Conservation (phyloP, 2,113 vertebrate species). For the Platichthys stellatus region DNA sequence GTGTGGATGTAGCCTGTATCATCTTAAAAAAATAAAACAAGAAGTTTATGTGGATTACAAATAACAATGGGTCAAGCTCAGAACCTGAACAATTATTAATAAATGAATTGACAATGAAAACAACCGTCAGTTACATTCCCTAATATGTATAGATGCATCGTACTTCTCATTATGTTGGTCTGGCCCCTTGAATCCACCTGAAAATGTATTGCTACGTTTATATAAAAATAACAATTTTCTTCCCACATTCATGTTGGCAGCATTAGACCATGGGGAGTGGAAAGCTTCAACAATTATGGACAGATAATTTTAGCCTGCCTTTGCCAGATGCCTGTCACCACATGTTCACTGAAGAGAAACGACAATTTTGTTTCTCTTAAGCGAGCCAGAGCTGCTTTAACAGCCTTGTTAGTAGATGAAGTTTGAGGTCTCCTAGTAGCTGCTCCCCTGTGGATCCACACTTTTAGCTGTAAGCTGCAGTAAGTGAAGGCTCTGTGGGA, state of each 20-base stretch:
- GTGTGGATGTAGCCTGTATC: no score
- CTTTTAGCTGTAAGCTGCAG: conserved; percentile 42
- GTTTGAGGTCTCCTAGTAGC: conserved; percentile 41
- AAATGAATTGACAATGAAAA: no score
- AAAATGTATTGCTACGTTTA: no score
- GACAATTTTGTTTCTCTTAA: conserved; percentile 4
- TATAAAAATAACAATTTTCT: no score
- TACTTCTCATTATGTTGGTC: no score
- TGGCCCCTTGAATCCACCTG: no score
- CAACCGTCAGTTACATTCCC: no score
- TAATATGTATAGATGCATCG: no score
- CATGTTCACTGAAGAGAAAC: neutral
- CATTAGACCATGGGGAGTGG: neutral
- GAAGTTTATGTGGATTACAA: no score
- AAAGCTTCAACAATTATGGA: neutral
- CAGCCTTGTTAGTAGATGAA: conserved; percentile 35
- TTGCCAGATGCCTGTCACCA: neutral
- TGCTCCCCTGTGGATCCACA: conserved; percentile 33
- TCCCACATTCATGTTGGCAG: neutral
- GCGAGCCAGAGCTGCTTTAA: neutral
- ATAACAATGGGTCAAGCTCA: no score
- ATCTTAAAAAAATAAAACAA: no score
- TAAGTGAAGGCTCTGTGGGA: conserved; percentile 53
- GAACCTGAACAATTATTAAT: no score
- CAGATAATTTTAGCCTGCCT: neutral